Evolutionary conservation across 2,797 vertebrate genomes (phyloP).

Genomic region (Zenarchopterus dispar): DNA sequence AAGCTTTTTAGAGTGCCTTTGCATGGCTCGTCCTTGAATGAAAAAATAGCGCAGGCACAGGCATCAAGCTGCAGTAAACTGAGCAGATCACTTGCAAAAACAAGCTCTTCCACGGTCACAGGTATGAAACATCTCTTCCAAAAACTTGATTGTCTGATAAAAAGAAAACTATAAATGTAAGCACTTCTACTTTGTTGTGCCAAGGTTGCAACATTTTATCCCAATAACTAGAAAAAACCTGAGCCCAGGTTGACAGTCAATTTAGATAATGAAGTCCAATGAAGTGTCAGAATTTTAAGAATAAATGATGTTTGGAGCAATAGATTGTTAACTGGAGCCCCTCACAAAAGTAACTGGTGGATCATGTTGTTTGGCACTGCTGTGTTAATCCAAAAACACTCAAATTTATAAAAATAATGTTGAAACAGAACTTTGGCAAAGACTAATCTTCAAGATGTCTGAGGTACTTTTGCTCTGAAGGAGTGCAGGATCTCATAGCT

Average conservation of each 20-base stretch:
- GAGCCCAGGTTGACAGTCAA: too few species aligned
- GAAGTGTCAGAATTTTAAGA: neutral
- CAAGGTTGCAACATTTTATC: too few species aligned
- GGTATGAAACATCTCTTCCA: too few species aligned
- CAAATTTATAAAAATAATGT: constrained; percentile 9
- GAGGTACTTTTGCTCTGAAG: constrained; percentile 13
- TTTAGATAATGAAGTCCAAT: too few species aligned
- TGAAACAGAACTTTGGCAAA: constrained; percentile 29
- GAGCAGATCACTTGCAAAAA: too few species aligned
- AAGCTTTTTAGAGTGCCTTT: neutral
- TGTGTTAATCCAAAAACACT: neutral
- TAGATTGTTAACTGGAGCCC: constrained; percentile 17
- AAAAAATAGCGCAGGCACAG: too few species aligned
- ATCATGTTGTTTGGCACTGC: neutral
- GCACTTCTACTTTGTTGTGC: too few species aligned
- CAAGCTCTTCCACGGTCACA: too few species aligned
- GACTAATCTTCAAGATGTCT: constrained; percentile 10
- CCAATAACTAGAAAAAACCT: too few species aligned
- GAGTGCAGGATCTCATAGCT: constrained; percentile 44
- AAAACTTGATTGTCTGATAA: too few species aligned
- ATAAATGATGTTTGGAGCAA: constrained; percentile 1
- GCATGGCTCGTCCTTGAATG: neutral
- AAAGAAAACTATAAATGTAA: too few species aligned
- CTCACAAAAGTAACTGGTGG: constrained; percentile 5
- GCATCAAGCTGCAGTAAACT: too few species aligned